Evolutionary conservation across 1,140 invertebrate genomes (phyloP), one percentile per base, ranked within the genome.

Genomic region (Chironomus striatipennis): DNA sequence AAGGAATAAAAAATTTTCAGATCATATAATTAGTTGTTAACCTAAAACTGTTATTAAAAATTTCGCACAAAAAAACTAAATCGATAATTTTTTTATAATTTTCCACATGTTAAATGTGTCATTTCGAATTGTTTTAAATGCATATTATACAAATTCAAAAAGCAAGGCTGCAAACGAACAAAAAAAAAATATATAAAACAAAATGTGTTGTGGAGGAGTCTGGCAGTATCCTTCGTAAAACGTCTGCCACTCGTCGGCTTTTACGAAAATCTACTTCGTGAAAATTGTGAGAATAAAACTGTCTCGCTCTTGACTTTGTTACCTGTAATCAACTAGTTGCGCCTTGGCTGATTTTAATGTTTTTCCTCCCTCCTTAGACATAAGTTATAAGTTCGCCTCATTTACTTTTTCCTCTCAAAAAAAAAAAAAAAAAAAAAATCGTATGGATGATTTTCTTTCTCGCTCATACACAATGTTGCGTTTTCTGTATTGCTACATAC

Each of bases 251-350:
- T 70, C 20, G 17, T 70, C 65, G 65, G 65, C 65, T 18, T 18
- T 70, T 18, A 70, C 65, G 17, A 20, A 18, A 21, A 21, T 70
- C 20, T 17, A 70, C 65, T 20, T 70, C 65, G 65, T 70, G 65
- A 70, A 18, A 20, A 21, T 70, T 17, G 9, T 70, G 47, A 57
- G 47, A 57, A 57, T 57, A 57, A n/a, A 12, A 57, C 47, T 70
- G 20, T 70, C 65, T 70, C 65, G 65, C 65, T 70, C 65, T 20
- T 6, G n/a, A 18, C 9, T 21, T 8, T 20, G 18, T 70, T 70
- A 70, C 65, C 65, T 70, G 65, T 70, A 70, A 70, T 70, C 65
- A 34, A 70, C 65, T 18, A 70, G 65, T 70, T 70, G 65, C 65
- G 65, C 12, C 47, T 57, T 57, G 47, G 47, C n/a, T 7, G 47